A percentile compares a stretch with the other conserved stretches of the same genome.
Evolutionary conservation across 2,797 vertebrate species (phyloP).

Genomic region (Oophaga sylvatica): DNA sequence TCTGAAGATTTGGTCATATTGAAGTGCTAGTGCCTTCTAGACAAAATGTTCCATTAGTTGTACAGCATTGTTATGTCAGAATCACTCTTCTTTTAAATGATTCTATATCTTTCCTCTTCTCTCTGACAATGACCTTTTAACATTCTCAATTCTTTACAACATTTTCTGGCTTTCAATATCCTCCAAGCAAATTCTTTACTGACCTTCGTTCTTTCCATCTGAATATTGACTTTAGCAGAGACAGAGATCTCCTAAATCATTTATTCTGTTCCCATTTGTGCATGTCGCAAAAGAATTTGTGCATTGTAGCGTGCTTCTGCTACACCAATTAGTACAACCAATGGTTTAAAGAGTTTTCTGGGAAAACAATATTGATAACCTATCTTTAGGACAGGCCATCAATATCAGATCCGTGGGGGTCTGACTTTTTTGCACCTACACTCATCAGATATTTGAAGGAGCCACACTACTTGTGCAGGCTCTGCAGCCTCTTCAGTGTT

Average conservation of each 20-base stretch:
- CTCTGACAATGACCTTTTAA: slow-evolving; percentile 3
- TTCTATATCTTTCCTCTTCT: background rate
- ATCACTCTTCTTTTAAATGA: background rate
- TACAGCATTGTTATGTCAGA: no score
- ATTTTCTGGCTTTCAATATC: background rate
- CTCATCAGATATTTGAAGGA: no score
- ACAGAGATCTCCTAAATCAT: background rate
- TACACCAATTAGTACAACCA: background rate
- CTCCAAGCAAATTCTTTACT: background rate
- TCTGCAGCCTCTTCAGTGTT: no score
- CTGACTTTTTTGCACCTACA: no score
- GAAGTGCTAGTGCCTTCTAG: background rate
- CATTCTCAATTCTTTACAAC: background rate
- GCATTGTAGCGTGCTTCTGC: background rate
- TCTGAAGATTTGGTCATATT: background rate
- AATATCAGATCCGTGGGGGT: no score
- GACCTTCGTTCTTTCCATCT: background rate
- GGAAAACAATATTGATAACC: no score
- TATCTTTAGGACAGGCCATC: no score
- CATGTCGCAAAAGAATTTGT: background rate
- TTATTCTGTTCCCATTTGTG: background rate
- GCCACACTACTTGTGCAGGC: no score
- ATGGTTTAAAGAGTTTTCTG: background rate
- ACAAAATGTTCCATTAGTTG: no score
- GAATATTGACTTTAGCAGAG: background rate